A percentile compares a stretch with the other conserved stretches of the same genome.
Evolutionary conservation across 92 coral and sea anemone genomes (phyloP).

Genomic region (Virgularia gustaviana): DNA sequence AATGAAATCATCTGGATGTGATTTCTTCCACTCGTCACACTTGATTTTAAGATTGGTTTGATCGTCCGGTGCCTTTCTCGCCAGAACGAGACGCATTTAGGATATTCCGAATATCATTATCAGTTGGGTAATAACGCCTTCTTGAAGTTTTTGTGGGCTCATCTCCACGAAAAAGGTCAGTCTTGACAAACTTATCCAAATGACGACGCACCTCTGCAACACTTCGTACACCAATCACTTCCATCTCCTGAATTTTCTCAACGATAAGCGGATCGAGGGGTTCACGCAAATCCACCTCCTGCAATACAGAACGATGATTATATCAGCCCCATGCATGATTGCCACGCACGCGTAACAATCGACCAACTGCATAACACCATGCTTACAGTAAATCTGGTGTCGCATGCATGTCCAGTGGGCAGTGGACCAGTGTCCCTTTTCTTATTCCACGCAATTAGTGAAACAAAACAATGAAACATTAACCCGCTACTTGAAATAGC

Average conservation of each 20-base stretch:
- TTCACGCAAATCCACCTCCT: constrained; percentile 5
- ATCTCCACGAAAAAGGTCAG: neutral
- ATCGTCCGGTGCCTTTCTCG: constrained; percentile 19
- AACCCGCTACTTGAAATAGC: no score
- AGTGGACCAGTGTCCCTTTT: no score
- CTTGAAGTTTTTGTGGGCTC: neutral
- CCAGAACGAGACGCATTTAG: neutral
- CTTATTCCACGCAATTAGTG: no score
- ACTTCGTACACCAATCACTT: constrained; percentile 15
- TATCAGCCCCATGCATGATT: neutral
- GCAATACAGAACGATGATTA: neutral
- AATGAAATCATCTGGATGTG: constrained; percentile 4
- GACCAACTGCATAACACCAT: no score
- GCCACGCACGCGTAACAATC: neutral
- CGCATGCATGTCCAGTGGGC: no score
- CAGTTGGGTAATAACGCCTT: constrained; percentile 15
- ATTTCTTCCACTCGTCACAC: neutral
- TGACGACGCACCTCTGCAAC: constrained; percentile 5
- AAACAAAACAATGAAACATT: no score
- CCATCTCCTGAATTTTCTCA: neutral
- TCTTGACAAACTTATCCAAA: neutral
- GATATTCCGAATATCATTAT: constrained; percentile 1
- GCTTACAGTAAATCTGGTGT: no score
- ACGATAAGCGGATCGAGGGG: constrained; percentile 2
- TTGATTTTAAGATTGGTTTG: neutral